Evolutionary conservation across 2,113 vertebrate species (phyloP).

Genomic region (Galeopterus variegatus): DNA sequence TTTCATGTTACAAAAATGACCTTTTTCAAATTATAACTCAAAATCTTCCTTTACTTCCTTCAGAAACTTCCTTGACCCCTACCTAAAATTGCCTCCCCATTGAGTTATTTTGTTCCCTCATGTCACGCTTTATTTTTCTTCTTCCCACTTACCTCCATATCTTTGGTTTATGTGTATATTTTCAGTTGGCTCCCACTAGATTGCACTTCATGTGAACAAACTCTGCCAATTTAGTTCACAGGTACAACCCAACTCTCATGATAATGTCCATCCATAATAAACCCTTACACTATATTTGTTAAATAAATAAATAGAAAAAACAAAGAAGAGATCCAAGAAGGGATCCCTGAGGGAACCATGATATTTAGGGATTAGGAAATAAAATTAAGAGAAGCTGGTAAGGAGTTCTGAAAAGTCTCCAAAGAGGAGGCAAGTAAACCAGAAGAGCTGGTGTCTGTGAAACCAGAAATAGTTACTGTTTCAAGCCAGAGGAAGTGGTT

Average conservation of each 20-base stretch:
- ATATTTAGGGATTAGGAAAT: not conserved
- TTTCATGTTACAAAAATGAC: not conserved
- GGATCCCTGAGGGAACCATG: not conserved
- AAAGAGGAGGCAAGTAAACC: slow-evolving; percentile 4
- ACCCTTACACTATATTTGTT: not conserved
- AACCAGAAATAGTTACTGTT: slow-evolving; percentile 34
- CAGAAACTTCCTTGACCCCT: not conserved
- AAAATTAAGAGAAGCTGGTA: not conserved
- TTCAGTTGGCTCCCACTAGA: not conserved
- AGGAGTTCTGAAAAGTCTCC: not conserved
- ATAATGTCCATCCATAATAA: not conserved
- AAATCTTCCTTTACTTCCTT: not conserved
- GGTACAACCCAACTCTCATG: not conserved
- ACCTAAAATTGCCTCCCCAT: not conserved
- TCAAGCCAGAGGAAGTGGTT: slow-evolving; percentile 53
- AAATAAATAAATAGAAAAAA: not conserved
- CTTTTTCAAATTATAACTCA: not conserved
- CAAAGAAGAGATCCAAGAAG: not conserved
- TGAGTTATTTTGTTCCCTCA: not conserved
- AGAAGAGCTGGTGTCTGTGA: not conserved
- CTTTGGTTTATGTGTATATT: slow-evolving; percentile 3
- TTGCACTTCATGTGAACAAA: not conserved
- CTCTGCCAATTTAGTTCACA: not conserved
- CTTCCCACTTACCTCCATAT: not conserved
- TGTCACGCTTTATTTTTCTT: slow-evolving; percentile 16